A percentile compares a stretch with the other conserved stretches of the same genome.
These are phyloP conservation scores for Cyaniris semiargus DNA, from an alignment of 2,888 invertebrate species.

Conservation along the genomic window DNA sequence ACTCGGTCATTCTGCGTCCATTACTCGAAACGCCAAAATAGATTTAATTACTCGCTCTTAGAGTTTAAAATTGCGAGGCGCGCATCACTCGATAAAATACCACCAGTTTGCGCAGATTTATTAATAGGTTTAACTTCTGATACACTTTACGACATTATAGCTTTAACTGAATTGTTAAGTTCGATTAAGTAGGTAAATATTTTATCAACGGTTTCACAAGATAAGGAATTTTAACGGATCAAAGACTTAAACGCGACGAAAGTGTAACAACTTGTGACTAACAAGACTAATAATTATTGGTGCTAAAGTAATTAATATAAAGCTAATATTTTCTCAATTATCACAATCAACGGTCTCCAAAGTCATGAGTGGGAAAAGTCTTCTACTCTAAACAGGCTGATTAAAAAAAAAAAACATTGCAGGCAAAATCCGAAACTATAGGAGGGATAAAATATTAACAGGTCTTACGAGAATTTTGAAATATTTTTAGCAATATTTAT, in stretches of 20 bases:
- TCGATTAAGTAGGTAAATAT: constrained; percentile 16
- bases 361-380: too few relatives aligned
- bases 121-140: constrained; percentile 32
- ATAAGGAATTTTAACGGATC: background rate
- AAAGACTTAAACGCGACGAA: background rate
- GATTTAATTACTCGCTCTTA: background rate
- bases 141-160: constrained; percentile 33
- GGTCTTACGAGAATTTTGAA: too few relatives aligned
- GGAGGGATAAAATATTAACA: too few relatives aligned
- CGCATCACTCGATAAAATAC: constrained; percentile 12
- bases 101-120: constrained; percentile 31
- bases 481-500: too few relatives aligned
- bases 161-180: constrained; percentile 26
- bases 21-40: constrained; percentile 20
- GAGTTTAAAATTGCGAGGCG: background rate
- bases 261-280: background rate
- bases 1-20: constrained; percentile 25
- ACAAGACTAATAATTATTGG: background rate
- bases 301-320: too few relatives aligned
- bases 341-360: too few relatives aligned
- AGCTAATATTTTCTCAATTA: too few relatives aligned
- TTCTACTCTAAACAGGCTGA: too few relatives aligned
- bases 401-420: too few relatives aligned
- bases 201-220: constrained; percentile 16
- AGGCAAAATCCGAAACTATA: too few relatives aligned